Percentiles rank a stretch among this genome's conserved stretches.
Conservation (phyloP, 2,113 vertebrate genomes). For the Cyanistes caeruleus region DNA sequence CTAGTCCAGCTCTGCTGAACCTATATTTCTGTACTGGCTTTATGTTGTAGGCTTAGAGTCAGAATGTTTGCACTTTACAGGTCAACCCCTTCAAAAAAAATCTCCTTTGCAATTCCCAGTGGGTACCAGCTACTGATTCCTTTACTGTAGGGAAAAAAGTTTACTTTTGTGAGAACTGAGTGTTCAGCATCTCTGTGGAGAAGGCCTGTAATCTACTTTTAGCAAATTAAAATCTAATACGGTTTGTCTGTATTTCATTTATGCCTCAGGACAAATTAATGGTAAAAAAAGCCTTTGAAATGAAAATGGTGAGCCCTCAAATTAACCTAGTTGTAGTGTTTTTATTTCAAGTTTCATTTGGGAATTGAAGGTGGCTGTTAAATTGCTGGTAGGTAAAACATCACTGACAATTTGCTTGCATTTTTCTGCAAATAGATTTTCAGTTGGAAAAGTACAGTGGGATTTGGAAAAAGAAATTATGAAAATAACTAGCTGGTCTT, state of each 20-base stretch:
- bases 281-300: slow-evolving; percentile 48
- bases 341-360: slow-evolving; percentile 46
- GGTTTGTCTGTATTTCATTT: slow-evolving; percentile 6
- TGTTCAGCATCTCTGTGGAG: not conserved
- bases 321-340: slow-evolving; percentile 53
- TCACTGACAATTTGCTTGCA: not conserved
- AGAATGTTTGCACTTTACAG: not conserved
- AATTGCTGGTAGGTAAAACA: slow-evolving; percentile 17
- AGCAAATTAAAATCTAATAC: slow-evolving; percentile 41
- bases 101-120: not conserved
- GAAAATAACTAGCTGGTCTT: not conserved
- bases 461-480: not conserved
- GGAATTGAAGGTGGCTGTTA: not conserved
- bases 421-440: slow-evolving; percentile 18
- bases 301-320: slow-evolving; percentile 13
- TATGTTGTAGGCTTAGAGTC: not conserved
- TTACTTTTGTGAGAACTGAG: not conserved
- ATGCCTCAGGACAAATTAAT: slow-evolving; percentile 44
- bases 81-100: not conserved
- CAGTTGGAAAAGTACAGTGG: not conserved
- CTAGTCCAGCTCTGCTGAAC: not conserved
- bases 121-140: not conserved
- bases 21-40: not conserved
- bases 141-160: not conserved
- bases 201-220: slow-evolving; percentile 23